These are phyloP conservation scores for Beroe forskalii DNA, from an alignment of 37 sponge, comb jelly and placozoan species.

Conservation along the genomic window DNA sequence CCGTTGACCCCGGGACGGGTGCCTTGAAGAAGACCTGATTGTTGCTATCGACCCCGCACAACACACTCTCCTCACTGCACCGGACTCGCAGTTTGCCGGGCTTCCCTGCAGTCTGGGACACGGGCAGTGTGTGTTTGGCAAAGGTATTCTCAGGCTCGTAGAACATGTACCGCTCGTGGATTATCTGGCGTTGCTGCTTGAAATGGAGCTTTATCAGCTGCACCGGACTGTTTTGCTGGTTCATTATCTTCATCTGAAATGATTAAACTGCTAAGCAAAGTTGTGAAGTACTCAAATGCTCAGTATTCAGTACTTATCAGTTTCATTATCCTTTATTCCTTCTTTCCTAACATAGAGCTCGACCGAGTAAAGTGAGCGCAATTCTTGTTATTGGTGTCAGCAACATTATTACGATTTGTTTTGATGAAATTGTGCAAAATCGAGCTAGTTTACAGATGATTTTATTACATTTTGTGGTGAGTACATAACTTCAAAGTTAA, in stretches of 20 bases:
- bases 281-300: background rate
- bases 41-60: background rate
- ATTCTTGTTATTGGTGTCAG: no score
- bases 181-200: conserved; percentile 52
- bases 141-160: conserved; percentile 33
- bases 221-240: background rate
- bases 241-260: conserved; percentile 35
- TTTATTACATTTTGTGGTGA: no score
- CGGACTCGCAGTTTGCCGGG: background rate
- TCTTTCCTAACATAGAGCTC: no score
- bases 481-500: no score
- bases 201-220: conserved; percentile 1
- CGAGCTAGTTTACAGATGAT: no score
- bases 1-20: background rate
- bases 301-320: background rate
- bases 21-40: conserved; percentile 35
- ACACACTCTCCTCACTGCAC: background rate
- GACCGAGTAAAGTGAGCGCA: no score
- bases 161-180: conserved; percentile 29
- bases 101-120: background rate
- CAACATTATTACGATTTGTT: no score
- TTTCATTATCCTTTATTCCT: no score
- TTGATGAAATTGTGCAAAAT: no score
- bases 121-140: conserved; percentile 20
- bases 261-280: background rate